Conservation (phyloP, 2,888 invertebrate species). For the Diaphora mendica region DNA sequence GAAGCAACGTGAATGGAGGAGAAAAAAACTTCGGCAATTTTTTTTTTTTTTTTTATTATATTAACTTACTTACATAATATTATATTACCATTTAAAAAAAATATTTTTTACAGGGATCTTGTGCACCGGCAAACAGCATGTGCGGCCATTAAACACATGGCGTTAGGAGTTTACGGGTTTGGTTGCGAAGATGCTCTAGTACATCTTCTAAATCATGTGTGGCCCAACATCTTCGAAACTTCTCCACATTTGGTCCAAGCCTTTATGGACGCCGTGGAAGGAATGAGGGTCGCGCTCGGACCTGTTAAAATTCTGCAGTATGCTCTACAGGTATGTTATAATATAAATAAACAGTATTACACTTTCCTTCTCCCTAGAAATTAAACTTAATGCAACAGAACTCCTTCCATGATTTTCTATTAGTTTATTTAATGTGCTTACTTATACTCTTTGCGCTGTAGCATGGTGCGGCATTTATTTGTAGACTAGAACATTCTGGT, state of each 20-base stretch:
- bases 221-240: constrained; percentile 99
- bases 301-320: constrained; percentile 99
- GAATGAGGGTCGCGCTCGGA: constrained; percentile 97
- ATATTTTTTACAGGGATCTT: constrained; percentile 89
- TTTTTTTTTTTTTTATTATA: too few species aligned
- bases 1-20: neutral
- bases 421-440: neutral
- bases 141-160: constrained; percentile 99
- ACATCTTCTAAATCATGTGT: constrained; percentile 98
- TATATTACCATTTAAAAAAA: neutral
- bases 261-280: constrained; percentile 99
- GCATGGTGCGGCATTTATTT: too few species aligned
- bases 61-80: too few species aligned
- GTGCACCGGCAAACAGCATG: constrained; percentile 99
- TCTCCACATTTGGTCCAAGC: constrained; percentile 99
- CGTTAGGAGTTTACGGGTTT: constrained; percentile 98
- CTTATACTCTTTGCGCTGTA: too few species aligned
- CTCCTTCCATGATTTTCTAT: neutral
- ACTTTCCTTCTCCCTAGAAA: neutral
- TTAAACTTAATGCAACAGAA: neutral
- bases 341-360: neutral
- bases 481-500: too few species aligned
- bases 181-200: constrained; percentile 99
- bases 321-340: constrained; percentile 92
- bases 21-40: neutral